Percentiles rank a stretch among this genome's conserved stretches.
phyloP scores from a whole-genome alignment of 2,113 vertebrate species.

The Silurus glanis region DNA sequence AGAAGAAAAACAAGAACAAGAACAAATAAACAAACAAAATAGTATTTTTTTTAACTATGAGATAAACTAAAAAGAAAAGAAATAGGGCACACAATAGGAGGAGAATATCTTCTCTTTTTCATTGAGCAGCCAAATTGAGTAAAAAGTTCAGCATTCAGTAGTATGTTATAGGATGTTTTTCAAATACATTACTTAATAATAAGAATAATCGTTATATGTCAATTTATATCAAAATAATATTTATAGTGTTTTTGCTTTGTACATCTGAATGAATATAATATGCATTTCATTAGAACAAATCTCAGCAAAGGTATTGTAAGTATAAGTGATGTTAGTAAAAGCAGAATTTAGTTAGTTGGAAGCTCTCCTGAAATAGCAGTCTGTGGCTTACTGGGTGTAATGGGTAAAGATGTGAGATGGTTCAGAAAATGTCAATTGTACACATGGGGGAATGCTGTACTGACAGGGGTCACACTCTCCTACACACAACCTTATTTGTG shows the following conservation, averaged over 20 bases:
- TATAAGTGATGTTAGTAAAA: not conserved
- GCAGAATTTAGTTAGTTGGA: not conserved
- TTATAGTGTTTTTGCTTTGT: not conserved
- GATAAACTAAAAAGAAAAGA: too few species aligned
- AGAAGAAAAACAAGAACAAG: not conserved
- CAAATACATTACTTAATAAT: not conserved
- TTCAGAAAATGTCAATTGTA: slow-evolving; percentile 44
- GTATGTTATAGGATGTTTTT: not conserved
- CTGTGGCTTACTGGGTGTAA: slow-evolving; percentile 2
- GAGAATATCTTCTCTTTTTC: not conserved
- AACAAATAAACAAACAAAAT: too few species aligned
- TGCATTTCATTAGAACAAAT: not conserved
- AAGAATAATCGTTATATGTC: too few species aligned
- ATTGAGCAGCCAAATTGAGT: not conserved
- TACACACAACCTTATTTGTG: slow-evolving; percentile 49
- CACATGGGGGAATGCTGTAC: slow-evolving; percentile 28
- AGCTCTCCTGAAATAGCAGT: slow-evolving; percentile 42
- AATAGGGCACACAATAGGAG: too few species aligned
- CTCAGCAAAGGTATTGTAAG: not conserved
- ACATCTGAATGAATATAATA: not conserved
- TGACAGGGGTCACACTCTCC: not conserved
- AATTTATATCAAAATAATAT: not conserved
- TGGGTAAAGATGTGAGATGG: slow-evolving; percentile 35
- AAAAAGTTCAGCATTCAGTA: not conserved
- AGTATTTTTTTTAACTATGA: too few species aligned